A percentile compares a stretch with the other conserved stretches of the same genome.
Conservation (phyloP, 2,888 invertebrate species). For the Melanophora roralis region DNA sequence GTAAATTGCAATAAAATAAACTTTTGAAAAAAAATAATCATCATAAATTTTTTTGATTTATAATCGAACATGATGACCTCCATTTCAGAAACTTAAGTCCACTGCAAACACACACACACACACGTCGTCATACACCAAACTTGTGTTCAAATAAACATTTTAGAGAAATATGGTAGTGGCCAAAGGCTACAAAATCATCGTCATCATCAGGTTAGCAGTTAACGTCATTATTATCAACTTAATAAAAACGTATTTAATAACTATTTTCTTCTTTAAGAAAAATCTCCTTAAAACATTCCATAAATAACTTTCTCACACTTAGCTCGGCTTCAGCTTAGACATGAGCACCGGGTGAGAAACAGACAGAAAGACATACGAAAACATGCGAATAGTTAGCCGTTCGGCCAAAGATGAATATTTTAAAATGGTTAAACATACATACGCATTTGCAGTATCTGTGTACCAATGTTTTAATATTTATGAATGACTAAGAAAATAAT, state of each 20-base stretch:
- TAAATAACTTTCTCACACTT: slow-evolving; percentile 62
- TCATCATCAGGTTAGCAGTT: not conserved
- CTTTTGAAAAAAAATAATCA: slow-evolving; percentile 35
- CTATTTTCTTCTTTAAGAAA: slow-evolving; percentile 9
- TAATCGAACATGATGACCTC: slow-evolving; percentile 47
- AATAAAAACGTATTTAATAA: slow-evolving; percentile 50
- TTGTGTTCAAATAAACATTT: slow-evolving; percentile 1
- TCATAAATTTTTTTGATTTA: slow-evolving; percentile 47
- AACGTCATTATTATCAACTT: slow-evolving; percentile 17
- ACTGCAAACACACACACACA: too few species aligned
- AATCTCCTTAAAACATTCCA: slow-evolving; percentile 56
- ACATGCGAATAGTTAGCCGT: slow-evolving; percentile 7
- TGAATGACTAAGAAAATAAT: not conserved
- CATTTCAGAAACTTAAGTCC: slow-evolving; percentile 25
- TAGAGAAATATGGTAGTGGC: not conserved
- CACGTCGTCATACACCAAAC: too few species aligned
- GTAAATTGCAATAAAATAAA: slow-evolving; percentile 11
- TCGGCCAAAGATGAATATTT: slow-evolving; percentile 16
- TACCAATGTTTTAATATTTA: not conserved
- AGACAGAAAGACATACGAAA: not conserved
- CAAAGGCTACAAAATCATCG: not conserved
- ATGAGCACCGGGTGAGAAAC: not conserved
- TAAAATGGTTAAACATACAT: slow-evolving; percentile 4
- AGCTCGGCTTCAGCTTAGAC: not conserved
- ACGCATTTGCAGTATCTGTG: not conserved